Conservation (phyloP, 2,888 invertebrate genomes). For the Eristalis arbustorum region DNA sequence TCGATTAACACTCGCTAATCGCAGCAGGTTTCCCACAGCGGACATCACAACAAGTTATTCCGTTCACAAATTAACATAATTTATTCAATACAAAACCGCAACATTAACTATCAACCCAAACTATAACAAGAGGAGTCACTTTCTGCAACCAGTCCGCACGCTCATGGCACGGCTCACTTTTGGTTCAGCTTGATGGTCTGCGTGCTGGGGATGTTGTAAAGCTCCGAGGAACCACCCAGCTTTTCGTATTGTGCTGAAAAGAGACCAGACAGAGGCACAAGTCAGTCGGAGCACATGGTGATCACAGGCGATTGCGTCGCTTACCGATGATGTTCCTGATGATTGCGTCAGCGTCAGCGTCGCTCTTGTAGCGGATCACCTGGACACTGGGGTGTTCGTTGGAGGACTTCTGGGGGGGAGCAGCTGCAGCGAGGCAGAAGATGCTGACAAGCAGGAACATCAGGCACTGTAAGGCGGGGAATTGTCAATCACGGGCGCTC, state of each 20-base stretch:
- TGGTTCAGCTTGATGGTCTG: not conserved
- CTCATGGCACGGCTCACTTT: conserved; percentile 17
- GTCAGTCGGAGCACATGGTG: not conserved
- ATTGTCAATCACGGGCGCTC: not conserved
- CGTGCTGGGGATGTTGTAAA: conserved; percentile 71
- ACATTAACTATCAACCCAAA: conserved; percentile 8
- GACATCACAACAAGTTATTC: not conserved
- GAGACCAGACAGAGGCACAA: not conserved
- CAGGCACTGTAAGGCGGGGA: conserved; percentile 13
- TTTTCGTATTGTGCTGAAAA: conserved; percentile 75
- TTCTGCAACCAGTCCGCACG: not conserved
- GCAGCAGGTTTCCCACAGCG: not conserved
- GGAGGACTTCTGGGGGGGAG: conserved; percentile 22
- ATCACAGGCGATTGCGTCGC: not conserved
- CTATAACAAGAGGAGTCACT: conserved; percentile 1
- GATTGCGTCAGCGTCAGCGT: conserved; percentile 41
- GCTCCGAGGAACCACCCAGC: conserved; percentile 74
- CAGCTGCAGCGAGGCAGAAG: conserved; percentile 15
- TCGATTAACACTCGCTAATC: not conserved
- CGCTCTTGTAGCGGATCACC: conserved; percentile 30
- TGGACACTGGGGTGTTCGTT: conserved; percentile 26
- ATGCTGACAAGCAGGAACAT: conserved; percentile 28
- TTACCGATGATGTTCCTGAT: conserved; percentile 43
- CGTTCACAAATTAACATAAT: conserved; percentile 45
- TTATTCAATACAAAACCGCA: conserved; percentile 25